phyloP scores from a whole-genome alignment of 2,888 invertebrate genomes.

The Diaperis boleti region DNA sequence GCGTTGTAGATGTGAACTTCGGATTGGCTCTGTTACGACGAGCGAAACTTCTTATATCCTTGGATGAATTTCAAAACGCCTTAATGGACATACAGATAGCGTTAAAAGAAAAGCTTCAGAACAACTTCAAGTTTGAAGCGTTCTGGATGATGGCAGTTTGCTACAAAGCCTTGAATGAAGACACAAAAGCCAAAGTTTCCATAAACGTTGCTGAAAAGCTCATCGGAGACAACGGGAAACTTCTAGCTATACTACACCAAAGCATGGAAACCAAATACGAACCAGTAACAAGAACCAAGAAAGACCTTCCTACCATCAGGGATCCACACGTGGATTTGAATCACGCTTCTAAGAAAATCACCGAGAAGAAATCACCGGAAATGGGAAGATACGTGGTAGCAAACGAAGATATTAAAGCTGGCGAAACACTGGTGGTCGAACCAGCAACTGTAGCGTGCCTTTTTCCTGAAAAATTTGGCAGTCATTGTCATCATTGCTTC shows the following conservation, averaged over 20 bases:
- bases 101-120: constrained; percentile 73
- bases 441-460: constrained; percentile 81
- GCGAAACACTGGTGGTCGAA: constrained; percentile 80
- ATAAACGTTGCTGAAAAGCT: constrained; percentile 74
- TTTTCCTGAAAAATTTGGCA: constrained; percentile 79
- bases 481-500: constrained; percentile 86
- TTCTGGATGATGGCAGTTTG: constrained; percentile 80
- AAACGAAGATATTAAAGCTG: constrained; percentile 72
- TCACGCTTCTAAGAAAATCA: constrained; percentile 72
- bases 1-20: constrained; percentile 8
- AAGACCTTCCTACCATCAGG: constrained; percentile 38
- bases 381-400: constrained; percentile 81
- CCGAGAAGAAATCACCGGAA: constrained; percentile 71
- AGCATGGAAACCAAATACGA: background rate
- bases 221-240: background rate
- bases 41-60: constrained; percentile 73
- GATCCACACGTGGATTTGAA: constrained; percentile 62
- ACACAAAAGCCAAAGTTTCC: constrained; percentile 74
- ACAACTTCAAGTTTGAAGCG: constrained; percentile 73
- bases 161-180: constrained; percentile 73
- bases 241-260: background rate
- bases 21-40: constrained; percentile 72
- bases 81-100: constrained; percentile 78
- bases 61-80: constrained; percentile 72
- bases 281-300: background rate